A percentile compares a stretch with the other conserved stretches of the same genome.
These are phyloP conservation scores for Leptopterna dolabrata DNA, from an alignment of 2,888 invertebrate genomes.

Conservation along the genomic window DNA sequence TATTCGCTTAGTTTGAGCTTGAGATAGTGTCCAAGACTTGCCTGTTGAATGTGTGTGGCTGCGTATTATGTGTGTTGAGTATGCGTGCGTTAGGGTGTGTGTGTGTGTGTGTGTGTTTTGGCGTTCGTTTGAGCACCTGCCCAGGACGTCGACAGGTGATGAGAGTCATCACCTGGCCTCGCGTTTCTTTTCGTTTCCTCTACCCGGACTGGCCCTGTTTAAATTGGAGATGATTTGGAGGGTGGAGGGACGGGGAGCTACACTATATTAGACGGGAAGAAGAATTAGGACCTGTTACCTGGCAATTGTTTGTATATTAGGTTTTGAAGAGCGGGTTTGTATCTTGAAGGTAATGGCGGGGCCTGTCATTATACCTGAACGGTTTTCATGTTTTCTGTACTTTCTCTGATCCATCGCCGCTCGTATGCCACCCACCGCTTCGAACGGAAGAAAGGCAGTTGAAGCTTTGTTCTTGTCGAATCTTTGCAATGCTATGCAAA, in stretches of 20 bases:
- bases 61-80: too few relatives aligned
- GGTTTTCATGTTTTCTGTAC: background rate
- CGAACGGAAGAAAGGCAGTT: background rate
- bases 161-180: background rate
- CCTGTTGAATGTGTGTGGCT: background rate
- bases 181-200: background rate
- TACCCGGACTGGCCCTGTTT: background rate
- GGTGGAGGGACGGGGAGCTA: background rate
- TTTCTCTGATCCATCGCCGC: background rate
- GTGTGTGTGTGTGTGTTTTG: background rate
- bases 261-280: background rate
- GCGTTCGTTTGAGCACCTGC: background rate
- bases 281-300: background rate
- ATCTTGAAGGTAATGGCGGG: background rate
- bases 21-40: background rate
- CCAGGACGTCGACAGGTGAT: background rate
- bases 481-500: too few relatives aligned
- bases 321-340: background rate
- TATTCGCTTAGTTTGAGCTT: background rate
- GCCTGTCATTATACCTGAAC: background rate
- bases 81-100: background rate
- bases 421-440: background rate
- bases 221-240: background rate
- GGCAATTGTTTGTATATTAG: constrained; percentile 7
- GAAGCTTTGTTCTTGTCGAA: too few relatives aligned